phyloP scores from a whole-genome alignment of 2,888 invertebrate species.

The Anaspis maculata region DNA sequence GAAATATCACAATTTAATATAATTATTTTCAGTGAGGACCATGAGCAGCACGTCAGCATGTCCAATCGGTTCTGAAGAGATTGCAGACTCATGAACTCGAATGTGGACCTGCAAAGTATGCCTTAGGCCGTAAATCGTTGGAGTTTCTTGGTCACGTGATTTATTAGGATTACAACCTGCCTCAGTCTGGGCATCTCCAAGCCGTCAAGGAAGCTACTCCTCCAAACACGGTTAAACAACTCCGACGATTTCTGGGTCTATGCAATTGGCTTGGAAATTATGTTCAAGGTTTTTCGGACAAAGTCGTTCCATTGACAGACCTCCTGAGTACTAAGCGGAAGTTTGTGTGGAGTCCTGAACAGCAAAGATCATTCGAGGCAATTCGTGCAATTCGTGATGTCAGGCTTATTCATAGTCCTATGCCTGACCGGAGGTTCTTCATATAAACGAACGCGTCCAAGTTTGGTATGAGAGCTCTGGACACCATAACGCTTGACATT shows the following conservation, averaged over 20 bases:
- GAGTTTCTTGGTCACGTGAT: constrained; percentile 1
- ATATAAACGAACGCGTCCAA: no score
- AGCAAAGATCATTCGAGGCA: no score
- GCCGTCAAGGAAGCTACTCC: background rate
- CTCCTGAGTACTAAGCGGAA: no score
- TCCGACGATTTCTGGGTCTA: background rate
- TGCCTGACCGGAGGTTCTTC: no score
- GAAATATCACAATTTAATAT: no score
- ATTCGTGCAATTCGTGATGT: no score
- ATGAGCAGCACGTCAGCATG: constrained; percentile 2
- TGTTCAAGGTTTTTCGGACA: constrained; percentile 1
- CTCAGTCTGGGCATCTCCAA: background rate
- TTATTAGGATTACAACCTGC: background rate
- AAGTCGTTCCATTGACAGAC: constrained; percentile 1
- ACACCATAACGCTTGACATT: no score
- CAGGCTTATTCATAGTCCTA: no score
- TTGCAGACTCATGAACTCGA: constrained; percentile 1
- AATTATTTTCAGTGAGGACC: background rate
- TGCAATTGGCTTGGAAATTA: constrained; percentile 1
- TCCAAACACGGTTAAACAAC: background rate
- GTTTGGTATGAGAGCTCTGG: no score
- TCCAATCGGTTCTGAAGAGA: constrained; percentile 3
- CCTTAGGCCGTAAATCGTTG: background rate
- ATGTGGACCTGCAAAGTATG: background rate
- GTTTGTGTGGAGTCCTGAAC: no score